Base-by-base conservation (phyloP, 2,113 vertebrate genomes). In the Erythrolamprus reginae region DNA sequence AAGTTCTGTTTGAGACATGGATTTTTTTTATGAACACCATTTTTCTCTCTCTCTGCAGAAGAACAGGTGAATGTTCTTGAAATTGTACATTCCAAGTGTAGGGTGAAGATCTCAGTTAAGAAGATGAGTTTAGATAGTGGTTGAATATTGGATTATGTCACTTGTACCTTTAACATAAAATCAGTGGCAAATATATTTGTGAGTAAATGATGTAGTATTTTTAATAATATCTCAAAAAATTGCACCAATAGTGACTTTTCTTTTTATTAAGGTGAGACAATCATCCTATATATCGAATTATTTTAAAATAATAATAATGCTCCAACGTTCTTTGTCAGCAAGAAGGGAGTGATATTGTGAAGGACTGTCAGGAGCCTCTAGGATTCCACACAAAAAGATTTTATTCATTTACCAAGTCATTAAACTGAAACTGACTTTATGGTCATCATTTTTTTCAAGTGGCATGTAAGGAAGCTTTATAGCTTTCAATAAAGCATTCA, bases 351-450 rank as follows among this genome's bases (percentile, higher is more conserved):
- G 88, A 83, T 92, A 52, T 89, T 91, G 88, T 89, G 87, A 52
- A 94, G 91, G 93, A 89, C 92, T 90, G 87, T 84, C 86, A 88
- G 93, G 85, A 93, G 93, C 85, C 92, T 77, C 90, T 93, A 95
- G 92, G 94, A 92, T 90, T 94, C 83, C 0, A 1, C 89, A 84
- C 90, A 96, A 53, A 95, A 65, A 94, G 90, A 91, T 88, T 94
- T 93, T 94, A 89, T 95, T 97, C 93, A 96, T 95, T 96, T 95
- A 94, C 93, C 93, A 95, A 95, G 89, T 92, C 92, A 94, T 94
- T 96, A 96, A 96, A 95, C 91, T 82, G 61, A 33, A 95, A 92
- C 92, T 91, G 92, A 94, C 94, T 95, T 97, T 95, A 96, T 93
- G 92, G 91, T 93, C 92, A 92, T 55, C 33, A 93, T 84, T 90